A percentile compares a stretch with the other conserved stretches of the same genome.
These are phyloP conservation scores for Lypha dubia DNA, from an alignment of 2,888 invertebrate species.

Conservation along the genomic window DNA sequence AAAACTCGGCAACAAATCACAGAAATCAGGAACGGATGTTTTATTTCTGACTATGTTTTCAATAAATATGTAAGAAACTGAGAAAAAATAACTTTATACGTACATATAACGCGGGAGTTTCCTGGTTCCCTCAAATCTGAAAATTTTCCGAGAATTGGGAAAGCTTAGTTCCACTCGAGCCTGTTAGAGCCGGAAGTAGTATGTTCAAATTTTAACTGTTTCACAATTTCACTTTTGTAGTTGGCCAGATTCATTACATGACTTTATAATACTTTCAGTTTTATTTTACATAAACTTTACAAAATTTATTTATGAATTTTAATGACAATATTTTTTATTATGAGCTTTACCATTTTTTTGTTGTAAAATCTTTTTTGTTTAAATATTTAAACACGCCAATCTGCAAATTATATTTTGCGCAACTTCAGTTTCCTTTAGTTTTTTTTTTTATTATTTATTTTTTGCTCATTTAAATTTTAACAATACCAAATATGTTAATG, in stretches of 20 bases:
- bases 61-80: too few relatives aligned
- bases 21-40: too few relatives aligned
- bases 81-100: too few relatives aligned
- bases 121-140: too few relatives aligned
- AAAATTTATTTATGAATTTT: slow-evolving; percentile 3
- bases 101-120: too few relatives aligned
- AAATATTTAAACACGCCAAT: slow-evolving; percentile 31
- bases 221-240: not conserved
- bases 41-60: too few relatives aligned
- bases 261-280: not conserved
- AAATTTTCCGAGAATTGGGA: too few relatives aligned
- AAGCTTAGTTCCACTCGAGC: too few relatives aligned
- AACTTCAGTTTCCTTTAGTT: slow-evolving; percentile 33
- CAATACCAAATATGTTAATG: slow-evolving; percentile 42
- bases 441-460: slow-evolving; percentile 7
- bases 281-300: not conserved
- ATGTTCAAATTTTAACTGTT: not conserved
- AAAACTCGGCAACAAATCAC: too few relatives aligned
- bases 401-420: not conserved
- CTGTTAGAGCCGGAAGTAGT: too few relatives aligned
- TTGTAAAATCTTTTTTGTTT: slow-evolving; percentile 33
- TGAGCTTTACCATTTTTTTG: not conserved
- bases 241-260: not conserved
- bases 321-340: not conserved
- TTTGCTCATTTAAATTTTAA: not conserved